Conservation (phyloP, 2,888 invertebrate species). For the Habroteleia sp. region DNA sequence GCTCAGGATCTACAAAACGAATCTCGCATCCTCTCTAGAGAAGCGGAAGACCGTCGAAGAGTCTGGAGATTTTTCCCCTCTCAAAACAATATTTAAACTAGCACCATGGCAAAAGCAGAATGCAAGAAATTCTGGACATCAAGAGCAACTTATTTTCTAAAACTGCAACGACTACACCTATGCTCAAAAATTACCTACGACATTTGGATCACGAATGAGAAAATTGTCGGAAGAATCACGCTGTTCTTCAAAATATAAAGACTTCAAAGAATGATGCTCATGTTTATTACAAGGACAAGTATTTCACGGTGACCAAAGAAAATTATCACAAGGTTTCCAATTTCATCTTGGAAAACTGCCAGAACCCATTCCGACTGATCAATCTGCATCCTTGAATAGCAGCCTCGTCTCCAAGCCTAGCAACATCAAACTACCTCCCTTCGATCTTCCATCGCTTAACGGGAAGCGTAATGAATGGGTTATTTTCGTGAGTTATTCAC, state of each 20-base stretch:
- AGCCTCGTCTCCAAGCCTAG: neutral
- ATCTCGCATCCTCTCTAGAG: too few relatives aligned
- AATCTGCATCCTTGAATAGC: neutral
- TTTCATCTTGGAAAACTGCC: neutral
- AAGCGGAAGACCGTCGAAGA: too few relatives aligned
- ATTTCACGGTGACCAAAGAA: neutral
- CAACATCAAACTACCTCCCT: neutral
- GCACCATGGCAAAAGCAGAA: neutral
- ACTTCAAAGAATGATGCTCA: conserved; percentile 1
- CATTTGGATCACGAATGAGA: conserved; percentile 2
- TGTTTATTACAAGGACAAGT: neutral
- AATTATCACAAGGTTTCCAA: neutral
- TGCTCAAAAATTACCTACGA: neutral
- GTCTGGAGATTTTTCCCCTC: too few relatives aligned
- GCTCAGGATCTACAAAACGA: too few relatives aligned
- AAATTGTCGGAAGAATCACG: neutral
- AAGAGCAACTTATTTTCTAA: neutral
- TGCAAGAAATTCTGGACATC: conserved; percentile 10
- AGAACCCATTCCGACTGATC: neutral
- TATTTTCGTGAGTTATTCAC: conserved; percentile 19
- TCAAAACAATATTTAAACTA: too few relatives aligned
- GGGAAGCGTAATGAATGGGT: conserved; percentile 15
- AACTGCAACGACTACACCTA: neutral
- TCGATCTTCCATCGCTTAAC: neutral
- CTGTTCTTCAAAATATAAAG: too few relatives aligned